Evolutionary conservation across 2,797 vertebrate species (phyloP).

Genomic region (Borostomias antarcticus): DNA sequence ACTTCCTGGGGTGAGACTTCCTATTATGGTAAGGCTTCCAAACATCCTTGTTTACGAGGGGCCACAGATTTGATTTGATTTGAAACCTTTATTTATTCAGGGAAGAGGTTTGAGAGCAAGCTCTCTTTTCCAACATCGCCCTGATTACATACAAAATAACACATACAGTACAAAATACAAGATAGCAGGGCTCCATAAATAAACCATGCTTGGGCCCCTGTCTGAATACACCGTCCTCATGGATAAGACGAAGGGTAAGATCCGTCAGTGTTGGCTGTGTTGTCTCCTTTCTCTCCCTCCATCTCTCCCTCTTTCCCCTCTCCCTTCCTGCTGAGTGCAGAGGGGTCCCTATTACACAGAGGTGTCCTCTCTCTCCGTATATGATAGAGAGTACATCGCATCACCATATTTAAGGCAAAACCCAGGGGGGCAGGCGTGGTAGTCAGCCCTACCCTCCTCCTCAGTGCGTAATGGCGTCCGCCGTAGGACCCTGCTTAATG

Average conservation of each 20-base stretch:
- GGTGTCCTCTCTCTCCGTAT: conserved; percentile 63
- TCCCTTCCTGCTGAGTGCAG: conserved; percentile 47
- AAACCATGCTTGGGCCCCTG: conserved; percentile 37
- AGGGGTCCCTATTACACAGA: conserved; percentile 57
- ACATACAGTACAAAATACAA: too few species aligned
- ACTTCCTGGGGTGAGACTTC: too few species aligned
- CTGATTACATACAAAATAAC: too few species aligned
- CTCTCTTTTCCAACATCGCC: too few species aligned
- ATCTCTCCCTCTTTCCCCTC: conserved; percentile 54
- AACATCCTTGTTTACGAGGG: too few species aligned
- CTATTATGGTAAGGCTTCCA: not conserved
- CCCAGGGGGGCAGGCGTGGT: conserved; percentile 45
- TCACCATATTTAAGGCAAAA: conserved; percentile 64
- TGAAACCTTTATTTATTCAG: too few species aligned
- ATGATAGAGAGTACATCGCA: conserved; percentile 52
- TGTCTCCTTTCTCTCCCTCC: conserved; percentile 35
- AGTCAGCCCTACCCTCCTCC: too few species aligned
- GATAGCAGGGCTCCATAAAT: conserved; percentile 19
- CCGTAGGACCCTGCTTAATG: conserved; percentile 71
- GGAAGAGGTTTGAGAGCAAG: too few species aligned
- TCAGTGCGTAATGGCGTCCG: conserved; percentile 58
- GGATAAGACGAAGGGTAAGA: conserved; percentile 30
- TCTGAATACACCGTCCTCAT: conserved; percentile 19
- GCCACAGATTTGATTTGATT: too few species aligned
- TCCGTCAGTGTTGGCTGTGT: conserved; percentile 27